A percentile compares a stretch with the other conserved stretches of the same genome.
Evolutionary conservation across 2,113 vertebrate genomes (phyloP).

Genomic region (Egretta garzetta): DNA sequence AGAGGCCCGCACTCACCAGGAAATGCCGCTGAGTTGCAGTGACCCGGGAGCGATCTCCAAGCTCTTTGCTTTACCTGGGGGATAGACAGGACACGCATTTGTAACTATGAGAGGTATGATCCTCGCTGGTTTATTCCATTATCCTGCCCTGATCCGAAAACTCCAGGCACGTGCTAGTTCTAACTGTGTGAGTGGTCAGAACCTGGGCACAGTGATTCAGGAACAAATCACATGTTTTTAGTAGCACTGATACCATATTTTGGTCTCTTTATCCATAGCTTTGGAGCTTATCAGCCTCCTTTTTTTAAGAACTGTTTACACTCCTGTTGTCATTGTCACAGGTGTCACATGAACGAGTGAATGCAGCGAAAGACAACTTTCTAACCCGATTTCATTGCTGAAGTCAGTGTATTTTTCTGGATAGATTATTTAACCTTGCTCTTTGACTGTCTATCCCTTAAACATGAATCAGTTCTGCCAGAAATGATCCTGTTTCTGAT

Average conservation of each 20-base stretch:
- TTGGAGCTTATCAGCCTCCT: background rate
- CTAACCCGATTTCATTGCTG: background rate
- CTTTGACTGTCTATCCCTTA: background rate
- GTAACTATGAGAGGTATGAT: background rate
- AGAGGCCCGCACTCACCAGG: background rate
- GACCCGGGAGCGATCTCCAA: background rate
- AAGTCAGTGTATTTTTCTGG: background rate
- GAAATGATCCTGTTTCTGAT: background rate
- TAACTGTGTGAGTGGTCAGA: background rate
- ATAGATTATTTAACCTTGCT: background rate
- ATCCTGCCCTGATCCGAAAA: background rate
- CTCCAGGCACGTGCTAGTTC: background rate
- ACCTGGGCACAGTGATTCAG: background rate
- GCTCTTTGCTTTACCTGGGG: background rate
- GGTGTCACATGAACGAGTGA: background rate
- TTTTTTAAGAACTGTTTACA: background rate
- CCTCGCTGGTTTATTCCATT: background rate
- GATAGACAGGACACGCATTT: background rate
- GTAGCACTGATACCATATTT: background rate
- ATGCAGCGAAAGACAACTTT: background rate
- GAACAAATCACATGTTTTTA: background rate
- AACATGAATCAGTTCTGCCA: background rate
- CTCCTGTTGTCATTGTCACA: background rate
- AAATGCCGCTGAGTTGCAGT: fast-evolving
- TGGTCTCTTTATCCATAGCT: background rate